phyloP scores from a whole-genome alignment of 1,140 invertebrate species.

The Drosophila teissieri region DNA sequence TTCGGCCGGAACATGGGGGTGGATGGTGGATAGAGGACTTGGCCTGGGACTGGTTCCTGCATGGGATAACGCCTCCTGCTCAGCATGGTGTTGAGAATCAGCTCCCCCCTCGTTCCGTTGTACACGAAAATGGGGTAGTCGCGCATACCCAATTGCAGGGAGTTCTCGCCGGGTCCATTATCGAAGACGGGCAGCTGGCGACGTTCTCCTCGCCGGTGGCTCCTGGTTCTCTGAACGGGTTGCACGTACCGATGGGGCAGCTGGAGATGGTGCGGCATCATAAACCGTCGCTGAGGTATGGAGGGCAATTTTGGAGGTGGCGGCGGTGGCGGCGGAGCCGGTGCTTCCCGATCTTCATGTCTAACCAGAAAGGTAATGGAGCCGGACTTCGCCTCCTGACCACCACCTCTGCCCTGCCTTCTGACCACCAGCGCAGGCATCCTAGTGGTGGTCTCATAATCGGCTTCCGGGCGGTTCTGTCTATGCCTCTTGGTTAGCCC shows the following conservation, averaged over 20 bases:
- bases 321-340: too few relatives aligned
- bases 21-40: slow-evolving; percentile 69
- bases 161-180: slow-evolving; percentile 62
- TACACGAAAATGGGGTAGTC: slow-evolving; percentile 73
- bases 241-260: slow-evolving; percentile 30
- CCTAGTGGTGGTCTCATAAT: slow-evolving; percentile 48
- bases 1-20: slow-evolving; percentile 77
- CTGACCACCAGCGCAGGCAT: neutral
- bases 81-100: slow-evolving; percentile 76
- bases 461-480: slow-evolving; percentile 13
- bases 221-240: neutral
- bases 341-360: neutral
- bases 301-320: slow-evolving; percentile 1
- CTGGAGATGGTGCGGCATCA: slow-evolving; percentile 26
- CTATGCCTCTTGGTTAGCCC: slow-evolving; percentile 50
- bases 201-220: slow-evolving; percentile 9
- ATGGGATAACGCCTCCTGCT: slow-evolving; percentile 70
- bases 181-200: slow-evolving; percentile 71
- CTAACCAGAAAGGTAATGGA: slow-evolving; percentile 50
- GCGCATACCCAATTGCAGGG: slow-evolving; percentile 1
- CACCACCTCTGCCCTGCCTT: slow-evolving; percentile 4
- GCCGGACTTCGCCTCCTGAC: slow-evolving; percentile 2
- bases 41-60: slow-evolving; percentile 78
- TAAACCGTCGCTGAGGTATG: slow-evolving; percentile 33
- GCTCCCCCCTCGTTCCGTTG: slow-evolving; percentile 60